Evolutionary conservation across 1,140 invertebrate species (phyloP).

Genomic region (Zaprionus ghesquierei): DNA sequence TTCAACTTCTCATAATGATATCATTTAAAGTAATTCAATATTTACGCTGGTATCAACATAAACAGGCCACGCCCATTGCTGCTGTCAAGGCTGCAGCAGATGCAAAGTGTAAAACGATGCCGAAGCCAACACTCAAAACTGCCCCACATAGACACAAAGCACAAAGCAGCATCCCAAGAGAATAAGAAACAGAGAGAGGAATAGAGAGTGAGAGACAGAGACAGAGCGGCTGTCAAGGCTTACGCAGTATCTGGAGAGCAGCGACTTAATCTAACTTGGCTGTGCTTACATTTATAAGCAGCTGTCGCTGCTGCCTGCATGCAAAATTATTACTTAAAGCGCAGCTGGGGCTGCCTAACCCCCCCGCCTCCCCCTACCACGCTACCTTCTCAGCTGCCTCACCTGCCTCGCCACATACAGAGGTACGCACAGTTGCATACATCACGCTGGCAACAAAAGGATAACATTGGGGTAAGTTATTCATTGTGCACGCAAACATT

Average conservation of each 20-base stretch:
- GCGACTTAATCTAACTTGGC: constrained; percentile 65
- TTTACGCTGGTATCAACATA: not conserved
- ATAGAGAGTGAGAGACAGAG: not conserved
- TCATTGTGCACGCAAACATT: constrained; percentile 81
- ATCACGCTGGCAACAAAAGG: constrained; percentile 66
- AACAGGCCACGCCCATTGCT: not conserved
- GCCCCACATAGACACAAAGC: not conserved
- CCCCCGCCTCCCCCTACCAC: not conserved
- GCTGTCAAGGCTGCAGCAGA: not conserved
- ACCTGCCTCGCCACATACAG: not conserved
- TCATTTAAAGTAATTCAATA: constrained; percentile 4
- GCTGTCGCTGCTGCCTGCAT: constrained; percentile 78
- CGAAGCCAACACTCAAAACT: not conserved
- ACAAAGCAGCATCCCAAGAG: not conserved
- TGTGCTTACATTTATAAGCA: constrained; percentile 73
- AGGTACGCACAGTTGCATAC: constrained; percentile 55
- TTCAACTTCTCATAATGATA: not conserved
- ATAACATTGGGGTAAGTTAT: constrained; percentile 79
- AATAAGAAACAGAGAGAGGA: not conserved
- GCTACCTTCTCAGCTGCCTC: not conserved
- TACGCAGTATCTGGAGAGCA: constrained; percentile 9
- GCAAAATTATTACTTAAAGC: constrained; percentile 78
- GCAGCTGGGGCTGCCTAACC: constrained; percentile 61
- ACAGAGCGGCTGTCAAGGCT: not conserved
- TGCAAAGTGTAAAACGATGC: not conserved